These are phyloP conservation scores for Platanista minor DNA, from an alignment of 2,113 vertebrate species.

Conservation along the genomic window DNA sequence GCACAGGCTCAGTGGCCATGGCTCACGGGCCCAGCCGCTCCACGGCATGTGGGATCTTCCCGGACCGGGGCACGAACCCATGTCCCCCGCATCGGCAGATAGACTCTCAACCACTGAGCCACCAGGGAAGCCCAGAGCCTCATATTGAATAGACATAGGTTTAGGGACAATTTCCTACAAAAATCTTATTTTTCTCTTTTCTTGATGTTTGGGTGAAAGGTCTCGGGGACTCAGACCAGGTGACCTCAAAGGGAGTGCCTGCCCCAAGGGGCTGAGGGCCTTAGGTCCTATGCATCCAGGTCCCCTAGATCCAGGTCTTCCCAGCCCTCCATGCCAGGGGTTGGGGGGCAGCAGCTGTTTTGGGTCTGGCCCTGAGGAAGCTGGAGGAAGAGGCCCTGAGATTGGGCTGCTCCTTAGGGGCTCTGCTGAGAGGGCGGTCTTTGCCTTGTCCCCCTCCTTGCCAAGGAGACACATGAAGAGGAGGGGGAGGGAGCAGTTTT, in stretches of 20 bases:
- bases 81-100: too few species aligned
- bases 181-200: conserved; percentile 31
- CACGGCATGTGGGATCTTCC: too few species aligned
- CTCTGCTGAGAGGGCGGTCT: not conserved
- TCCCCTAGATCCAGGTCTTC: not conserved
- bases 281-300: not conserved
- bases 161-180: not conserved
- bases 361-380: not conserved
- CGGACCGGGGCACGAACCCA: too few species aligned
- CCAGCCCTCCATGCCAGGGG: not conserved
- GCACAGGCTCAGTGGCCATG: too few species aligned
- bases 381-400: not conserved
- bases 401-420: not conserved
- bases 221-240: not conserved
- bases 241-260: not conserved
- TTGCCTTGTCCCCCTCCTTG: not conserved
- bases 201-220: not conserved
- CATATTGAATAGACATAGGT: not conserved
- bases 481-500: conserved; percentile 34
- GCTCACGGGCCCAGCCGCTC: too few species aligned
- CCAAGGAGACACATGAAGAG: conserved; percentile 14
- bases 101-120: too few species aligned
- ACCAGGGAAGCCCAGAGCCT: too few species aligned
- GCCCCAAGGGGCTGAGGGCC: not conserved
- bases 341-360: not conserved